These are phyloP conservation scores for Heliocidaris tuberculata DNA, from an alignment of 35 echinoderm and acorn worm genomes.

Conservation along the genomic window DNA sequence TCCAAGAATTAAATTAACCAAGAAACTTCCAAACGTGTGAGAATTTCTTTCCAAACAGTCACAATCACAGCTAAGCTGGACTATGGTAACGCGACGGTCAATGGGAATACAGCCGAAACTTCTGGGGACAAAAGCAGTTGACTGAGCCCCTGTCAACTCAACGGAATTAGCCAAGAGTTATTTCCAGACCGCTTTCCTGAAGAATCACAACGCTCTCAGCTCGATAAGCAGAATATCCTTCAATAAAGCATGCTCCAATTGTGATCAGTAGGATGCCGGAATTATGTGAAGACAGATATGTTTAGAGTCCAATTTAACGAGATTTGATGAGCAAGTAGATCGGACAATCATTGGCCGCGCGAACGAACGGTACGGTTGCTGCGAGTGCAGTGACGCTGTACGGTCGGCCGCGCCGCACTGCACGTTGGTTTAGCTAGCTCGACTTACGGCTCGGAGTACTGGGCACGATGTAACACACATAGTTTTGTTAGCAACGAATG, in stretches of 20 bases:
- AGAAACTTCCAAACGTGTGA: neutral
- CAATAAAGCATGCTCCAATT: constrained; percentile 17
- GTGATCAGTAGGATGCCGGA: neutral
- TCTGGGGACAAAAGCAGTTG: neutral
- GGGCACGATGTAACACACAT: neutral
- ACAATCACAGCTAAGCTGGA: neutral
- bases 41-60: neutral
- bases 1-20: neutral
- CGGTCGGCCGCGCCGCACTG: neutral
- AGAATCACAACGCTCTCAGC: neutral
- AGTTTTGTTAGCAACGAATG: neutral
- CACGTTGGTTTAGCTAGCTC: neutral
- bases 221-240: neutral
- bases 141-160: neutral
- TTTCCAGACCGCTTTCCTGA: neutral
- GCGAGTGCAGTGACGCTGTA: neutral
- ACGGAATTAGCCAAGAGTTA: neutral
- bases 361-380: neutral
- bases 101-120: neutral
- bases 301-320: neutral
- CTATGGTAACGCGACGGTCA: constrained; percentile 15
- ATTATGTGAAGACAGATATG: constrained; percentile 12
- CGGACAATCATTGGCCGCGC: neutral
- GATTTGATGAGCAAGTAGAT: neutral
- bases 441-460: neutral